Percentiles rank a stretch among this genome's conserved stretches.
These are phyloP conservation scores for Porites divaricata DNA, from an alignment of 92 coral and sea anemone genomes.

Conservation along the genomic window DNA sequence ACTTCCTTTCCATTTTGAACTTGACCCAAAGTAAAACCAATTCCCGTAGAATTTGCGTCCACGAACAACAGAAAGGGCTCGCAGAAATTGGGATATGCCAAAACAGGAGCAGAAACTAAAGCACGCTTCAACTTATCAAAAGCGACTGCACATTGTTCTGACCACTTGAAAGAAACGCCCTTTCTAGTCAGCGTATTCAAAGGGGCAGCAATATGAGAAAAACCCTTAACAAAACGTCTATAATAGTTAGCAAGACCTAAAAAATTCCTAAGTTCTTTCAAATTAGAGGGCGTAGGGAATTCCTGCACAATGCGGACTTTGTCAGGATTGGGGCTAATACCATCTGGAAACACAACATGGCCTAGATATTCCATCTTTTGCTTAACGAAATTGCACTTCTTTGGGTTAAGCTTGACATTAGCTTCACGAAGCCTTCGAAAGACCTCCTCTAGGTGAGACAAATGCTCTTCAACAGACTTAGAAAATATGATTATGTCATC, in stretches of 20 bases:
- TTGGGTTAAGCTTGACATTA: too few relatives aligned
- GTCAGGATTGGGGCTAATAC: constrained; percentile 24
- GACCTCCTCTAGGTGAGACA: constrained; percentile 50
- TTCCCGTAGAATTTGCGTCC: too few relatives aligned
- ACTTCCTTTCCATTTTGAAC: constrained; percentile 32
- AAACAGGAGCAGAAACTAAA: background rate
- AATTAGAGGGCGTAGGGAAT: constrained; percentile 26
- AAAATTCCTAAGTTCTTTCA: background rate
- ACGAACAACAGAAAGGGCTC: background rate
- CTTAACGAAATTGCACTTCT: too few relatives aligned
- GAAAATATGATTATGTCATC: constrained; percentile 47
- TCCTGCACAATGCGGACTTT: constrained; percentile 25
- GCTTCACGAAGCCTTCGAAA: constrained; percentile 56
- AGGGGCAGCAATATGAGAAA: constrained; percentile 37
- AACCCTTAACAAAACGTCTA: constrained; percentile 32
- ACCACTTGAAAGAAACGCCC: constrained; percentile 21
- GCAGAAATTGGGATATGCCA: constrained; percentile 24
- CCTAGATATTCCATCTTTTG: too few relatives aligned
- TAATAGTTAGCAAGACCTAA: constrained; percentile 31
- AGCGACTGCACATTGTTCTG: constrained; percentile 3
- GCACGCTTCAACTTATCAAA: constrained; percentile 43
- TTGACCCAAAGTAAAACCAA: background rate
- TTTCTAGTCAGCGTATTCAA: constrained; percentile 27
- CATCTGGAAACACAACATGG: too few relatives aligned
- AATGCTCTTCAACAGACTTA: constrained; percentile 30